Base-by-base conservation (phyloP, 1,140 invertebrate species). In the Aphis craccivora region DNA sequence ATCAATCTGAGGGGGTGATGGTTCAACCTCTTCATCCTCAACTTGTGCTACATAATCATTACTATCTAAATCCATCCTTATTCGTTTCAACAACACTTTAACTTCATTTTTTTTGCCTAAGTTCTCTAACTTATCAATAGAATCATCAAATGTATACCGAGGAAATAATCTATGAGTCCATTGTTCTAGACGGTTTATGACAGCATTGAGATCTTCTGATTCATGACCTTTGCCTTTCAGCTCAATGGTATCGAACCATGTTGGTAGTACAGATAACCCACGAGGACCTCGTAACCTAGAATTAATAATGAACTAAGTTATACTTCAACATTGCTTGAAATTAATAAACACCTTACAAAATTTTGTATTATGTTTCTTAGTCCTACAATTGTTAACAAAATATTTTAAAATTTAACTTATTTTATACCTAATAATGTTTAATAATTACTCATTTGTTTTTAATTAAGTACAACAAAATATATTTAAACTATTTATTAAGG, bases 111-210 rank as follows among this genome's bases (percentile, higher is more conserved):
- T 94, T 76, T 94, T 91, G 0, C 94, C 94, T 22, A 94, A 91
- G 48, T 94, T 94, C 90, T 94, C 94, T 35, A 94, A 67, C 89
- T 93, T 93, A 45, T 83, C 92, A 23, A 94, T 88, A 81, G 89
- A 86, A 94, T 94, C 94, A 93, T 94, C 94, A 93, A 94, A 94
- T 20, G 94, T 94, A 94, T 97, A 97, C 95, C 97, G 98, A 2
- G 98, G 98, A 96, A 97, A 99, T 84, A 99, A 95, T 93, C 98
- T 96, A 95, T 99, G 98, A 5, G 97, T 97, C 99, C 99, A 99
- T 94, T 99, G 98, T 94, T 99, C 98, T 91, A 99, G 94, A 94
- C 97, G 97, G 81, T 97, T 97, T 95, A 99, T 96, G 0, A 99
- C 95, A 88, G 96, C 95, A 95, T 98, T 96, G 30, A 99, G 95